Evolutionary conservation across 2,888 invertebrate genomes (phyloP).

Genomic region (Pseudococcus jackbeardsleyi): DNA sequence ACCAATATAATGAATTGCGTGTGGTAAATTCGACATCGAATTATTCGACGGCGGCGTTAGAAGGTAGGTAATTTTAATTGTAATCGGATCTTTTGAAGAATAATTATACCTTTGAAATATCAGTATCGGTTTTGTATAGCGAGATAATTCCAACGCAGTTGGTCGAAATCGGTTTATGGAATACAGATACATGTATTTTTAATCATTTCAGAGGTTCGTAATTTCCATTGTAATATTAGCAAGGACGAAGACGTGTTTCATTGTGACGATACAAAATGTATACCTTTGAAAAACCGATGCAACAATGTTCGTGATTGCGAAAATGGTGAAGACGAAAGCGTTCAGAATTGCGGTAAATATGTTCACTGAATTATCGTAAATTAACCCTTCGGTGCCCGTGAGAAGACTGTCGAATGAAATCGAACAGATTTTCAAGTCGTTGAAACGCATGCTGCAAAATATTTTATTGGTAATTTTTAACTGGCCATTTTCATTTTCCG

Average conservation of each 20-base stretch:
- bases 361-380: no score
- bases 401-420: no score
- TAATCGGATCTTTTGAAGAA: neutral
- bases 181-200: neutral
- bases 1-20: constrained; percentile 19
- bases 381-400: no score
- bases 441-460: no score
- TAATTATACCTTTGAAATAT: neutral
- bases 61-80: neutral
- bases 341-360: constrained; percentile 73
- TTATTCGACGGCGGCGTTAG: constrained; percentile 9
- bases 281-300: constrained; percentile 75
- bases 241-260: constrained; percentile 70
- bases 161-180: neutral
- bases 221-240: constrained; percentile 42
- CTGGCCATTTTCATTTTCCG: no score
- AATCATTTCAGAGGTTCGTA: neutral
- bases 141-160: neutral
- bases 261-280: constrained; percentile 75
- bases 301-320: constrained; percentile 75
- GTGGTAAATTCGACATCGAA: constrained; percentile 25
- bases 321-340: constrained; percentile 75
- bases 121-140: no score
- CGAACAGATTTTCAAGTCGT: no score
- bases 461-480: no score